Evolutionary conservation across 2,797 vertebrate genomes (phyloP).

Genomic region (Pseudomugil gertrudae): DNA sequence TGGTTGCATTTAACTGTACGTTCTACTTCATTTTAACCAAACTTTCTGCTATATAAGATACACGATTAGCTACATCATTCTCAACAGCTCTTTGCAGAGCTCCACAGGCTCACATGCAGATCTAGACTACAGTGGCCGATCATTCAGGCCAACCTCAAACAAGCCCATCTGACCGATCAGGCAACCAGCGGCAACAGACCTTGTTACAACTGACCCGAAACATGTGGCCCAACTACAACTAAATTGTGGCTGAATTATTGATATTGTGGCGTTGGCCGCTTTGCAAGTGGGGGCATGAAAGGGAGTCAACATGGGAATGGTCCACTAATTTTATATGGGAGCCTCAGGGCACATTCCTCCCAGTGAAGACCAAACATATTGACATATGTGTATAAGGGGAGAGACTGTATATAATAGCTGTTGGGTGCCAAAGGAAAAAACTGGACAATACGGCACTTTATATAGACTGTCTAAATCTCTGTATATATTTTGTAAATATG

Average conservation of each 20-base stretch:
- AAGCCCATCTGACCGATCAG: slow-evolving; percentile 41
- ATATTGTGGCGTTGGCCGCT: slow-evolving; percentile 72
- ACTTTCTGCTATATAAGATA: no score
- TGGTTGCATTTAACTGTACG: no score
- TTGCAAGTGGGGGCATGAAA: slow-evolving; percentile 79
- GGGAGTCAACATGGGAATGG: slow-evolving; percentile 80
- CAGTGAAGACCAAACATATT: slow-evolving; percentile 82
- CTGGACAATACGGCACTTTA: slow-evolving; percentile 35
- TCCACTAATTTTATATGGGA: slow-evolving; percentile 80
- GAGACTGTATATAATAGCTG: slow-evolving; percentile 69
- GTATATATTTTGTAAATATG: slow-evolving; percentile 29
- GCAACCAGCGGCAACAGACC: slow-evolving; percentile 38
- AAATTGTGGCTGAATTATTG: slow-evolving; percentile 83
- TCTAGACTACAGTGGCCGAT: slow-evolving; percentile 26
- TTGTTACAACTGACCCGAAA: slow-evolving; percentile 74
- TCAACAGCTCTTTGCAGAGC: slow-evolving; percentile 4
- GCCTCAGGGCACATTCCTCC: slow-evolving; percentile 82
- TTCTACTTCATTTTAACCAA: neutral
- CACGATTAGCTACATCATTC: neutral
- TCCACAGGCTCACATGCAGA: slow-evolving; percentile 19
- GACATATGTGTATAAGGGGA: slow-evolving; percentile 76
- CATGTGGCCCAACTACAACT: slow-evolving; percentile 73
- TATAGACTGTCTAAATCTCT: slow-evolving; percentile 18
- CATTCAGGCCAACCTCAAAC: slow-evolving; percentile 40
- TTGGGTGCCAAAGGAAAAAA: slow-evolving; percentile 30